phyloP scores from a whole-genome alignment of 2,888 invertebrate genomes.

The Drosophila multiciliata region DNA sequence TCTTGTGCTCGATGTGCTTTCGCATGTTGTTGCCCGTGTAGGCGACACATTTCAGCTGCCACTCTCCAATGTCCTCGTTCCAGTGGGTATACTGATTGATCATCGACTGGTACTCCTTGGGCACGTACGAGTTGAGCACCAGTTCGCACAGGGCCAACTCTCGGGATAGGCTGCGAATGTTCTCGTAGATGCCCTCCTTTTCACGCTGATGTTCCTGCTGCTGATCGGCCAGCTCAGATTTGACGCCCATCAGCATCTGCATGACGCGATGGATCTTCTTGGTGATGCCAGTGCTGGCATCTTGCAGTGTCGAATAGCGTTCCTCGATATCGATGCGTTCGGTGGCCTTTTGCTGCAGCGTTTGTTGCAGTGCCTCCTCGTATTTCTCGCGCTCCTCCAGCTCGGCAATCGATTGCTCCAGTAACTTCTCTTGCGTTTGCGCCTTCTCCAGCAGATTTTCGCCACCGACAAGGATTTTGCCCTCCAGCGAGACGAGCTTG shows the following conservation, averaged over 20 bases:
- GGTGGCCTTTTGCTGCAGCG: slow-evolving; percentile 95
- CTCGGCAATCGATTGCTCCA: slow-evolving; percentile 94
- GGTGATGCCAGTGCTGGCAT: slow-evolving; percentile 96
- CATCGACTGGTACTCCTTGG: slow-evolving; percentile 95
- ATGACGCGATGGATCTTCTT: slow-evolving; percentile 96
- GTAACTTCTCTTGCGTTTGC: slow-evolving; percentile 94
- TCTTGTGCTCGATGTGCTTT: slow-evolving; percentile 86
- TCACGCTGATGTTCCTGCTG: slow-evolving; percentile 98
- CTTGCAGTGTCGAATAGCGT: slow-evolving; percentile 96
- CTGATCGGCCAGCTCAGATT: slow-evolving; percentile 93
- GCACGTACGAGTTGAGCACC: slow-evolving; percentile 96
- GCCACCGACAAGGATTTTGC: slow-evolving; percentile 98
- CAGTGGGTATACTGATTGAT: slow-evolving; percentile 97
- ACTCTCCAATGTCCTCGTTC: slow-evolving; percentile 99
- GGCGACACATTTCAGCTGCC: slow-evolving; percentile 98
- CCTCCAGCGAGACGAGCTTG: slow-evolving; percentile 95
- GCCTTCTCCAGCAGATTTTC: slow-evolving; percentile 99
- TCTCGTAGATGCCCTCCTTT: slow-evolving; percentile 97
- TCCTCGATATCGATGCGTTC: slow-evolving; percentile 97
- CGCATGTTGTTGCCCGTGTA: slow-evolving; percentile 99
- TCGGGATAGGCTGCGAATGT: slow-evolving; percentile 94
- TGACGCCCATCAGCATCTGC: slow-evolving; percentile 93
- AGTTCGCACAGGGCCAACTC: slow-evolving; percentile 96
- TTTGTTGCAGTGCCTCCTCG: slow-evolving; percentile 92
- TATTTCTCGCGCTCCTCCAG: slow-evolving; percentile 91